Percentiles rank a stretch among this genome's conserved stretches.
Conservation (phyloP, 2,797 vertebrate genomes). For the Leontocebus nigricollis region DNA sequence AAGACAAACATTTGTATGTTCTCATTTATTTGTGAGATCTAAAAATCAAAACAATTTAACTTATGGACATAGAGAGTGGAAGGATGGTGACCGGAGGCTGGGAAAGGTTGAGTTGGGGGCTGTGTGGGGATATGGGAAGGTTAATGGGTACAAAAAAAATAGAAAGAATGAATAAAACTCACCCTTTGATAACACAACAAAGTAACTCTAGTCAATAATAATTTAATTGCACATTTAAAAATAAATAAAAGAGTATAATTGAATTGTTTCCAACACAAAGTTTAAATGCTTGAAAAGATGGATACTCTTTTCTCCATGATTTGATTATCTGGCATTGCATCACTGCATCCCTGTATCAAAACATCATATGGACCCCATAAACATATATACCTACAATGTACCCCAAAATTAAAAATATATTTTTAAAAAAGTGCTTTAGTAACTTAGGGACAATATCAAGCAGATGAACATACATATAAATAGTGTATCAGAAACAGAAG, state of each 20-base stretch:
- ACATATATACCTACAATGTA: neutral
- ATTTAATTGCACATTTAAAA: neutral
- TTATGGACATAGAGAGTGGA: neutral
- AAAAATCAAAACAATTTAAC: neutral
- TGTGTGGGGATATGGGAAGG: neutral
- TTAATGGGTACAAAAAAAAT: neutral
- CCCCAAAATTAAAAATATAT: neutral
- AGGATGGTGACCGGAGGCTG: neutral
- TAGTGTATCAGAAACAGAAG: neutral
- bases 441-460: neutral
- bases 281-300: neutral
- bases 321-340: neutral
- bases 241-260: neutral
- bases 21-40: neutral
- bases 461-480: neutral
- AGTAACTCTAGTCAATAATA: neutral
- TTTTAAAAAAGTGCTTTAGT: neutral
- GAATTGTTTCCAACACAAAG: neutral
- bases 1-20: neutral
- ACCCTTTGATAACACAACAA: neutral
- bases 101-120: neutral
- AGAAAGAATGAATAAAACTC: neutral
- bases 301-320: neutral
- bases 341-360: neutral
- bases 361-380: neutral